These are phyloP conservation scores for Noctua janthina DNA, from an alignment of 2,888 invertebrate genomes.

Conservation along the genomic window DNA sequence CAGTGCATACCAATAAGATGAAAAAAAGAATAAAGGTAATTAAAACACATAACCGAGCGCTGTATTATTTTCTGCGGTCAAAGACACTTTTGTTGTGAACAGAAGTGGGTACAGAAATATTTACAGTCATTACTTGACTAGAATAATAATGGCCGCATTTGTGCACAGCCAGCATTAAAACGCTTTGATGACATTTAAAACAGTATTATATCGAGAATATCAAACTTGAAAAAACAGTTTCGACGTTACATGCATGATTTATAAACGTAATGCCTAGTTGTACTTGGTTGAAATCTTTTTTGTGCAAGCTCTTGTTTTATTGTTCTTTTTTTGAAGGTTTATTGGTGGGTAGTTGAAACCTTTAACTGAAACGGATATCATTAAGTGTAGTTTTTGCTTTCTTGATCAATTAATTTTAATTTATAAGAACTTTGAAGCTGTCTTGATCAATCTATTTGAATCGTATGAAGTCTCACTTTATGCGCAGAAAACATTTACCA, in stretches of 20 bases:
- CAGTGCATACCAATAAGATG: slow-evolving; percentile 24
- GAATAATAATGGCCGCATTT: slow-evolving; percentile 60
- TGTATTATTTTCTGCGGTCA: slow-evolving; percentile 54
- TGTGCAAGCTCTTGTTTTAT: slow-evolving; percentile 22
- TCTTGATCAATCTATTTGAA: slow-evolving; percentile 8
- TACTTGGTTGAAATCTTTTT: slow-evolving; percentile 18
- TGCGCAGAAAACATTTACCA: neutral
- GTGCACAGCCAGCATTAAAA: slow-evolving; percentile 35
- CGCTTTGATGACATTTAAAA: slow-evolving; percentile 57
- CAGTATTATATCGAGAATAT: slow-evolving; percentile 41
- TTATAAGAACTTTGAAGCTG: neutral
- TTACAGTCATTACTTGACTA: slow-evolving; percentile 45
- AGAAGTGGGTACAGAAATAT: slow-evolving; percentile 56
- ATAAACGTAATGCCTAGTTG: slow-evolving; percentile 19
- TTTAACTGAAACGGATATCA: slow-evolving; percentile 23
- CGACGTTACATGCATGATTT: slow-evolving; percentile 33
- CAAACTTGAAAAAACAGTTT: slow-evolving; percentile 34
- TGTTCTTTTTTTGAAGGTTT: slow-evolving; percentile 20
- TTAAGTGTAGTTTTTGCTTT: slow-evolving; percentile 3
- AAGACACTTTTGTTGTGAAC: slow-evolving; percentile 51
- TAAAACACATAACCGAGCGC: slow-evolving; percentile 37
- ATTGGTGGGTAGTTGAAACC: slow-evolving; percentile 9
- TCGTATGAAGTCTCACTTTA: neutral
- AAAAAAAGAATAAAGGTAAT: slow-evolving; percentile 37
- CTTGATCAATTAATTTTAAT: slow-evolving; percentile 5